Evolutionary conservation across 1,140 invertebrate genomes (phyloP), one percentile per base, ranked within the genome.

Genomic region (Drosophila pseudoobscura): DNA sequence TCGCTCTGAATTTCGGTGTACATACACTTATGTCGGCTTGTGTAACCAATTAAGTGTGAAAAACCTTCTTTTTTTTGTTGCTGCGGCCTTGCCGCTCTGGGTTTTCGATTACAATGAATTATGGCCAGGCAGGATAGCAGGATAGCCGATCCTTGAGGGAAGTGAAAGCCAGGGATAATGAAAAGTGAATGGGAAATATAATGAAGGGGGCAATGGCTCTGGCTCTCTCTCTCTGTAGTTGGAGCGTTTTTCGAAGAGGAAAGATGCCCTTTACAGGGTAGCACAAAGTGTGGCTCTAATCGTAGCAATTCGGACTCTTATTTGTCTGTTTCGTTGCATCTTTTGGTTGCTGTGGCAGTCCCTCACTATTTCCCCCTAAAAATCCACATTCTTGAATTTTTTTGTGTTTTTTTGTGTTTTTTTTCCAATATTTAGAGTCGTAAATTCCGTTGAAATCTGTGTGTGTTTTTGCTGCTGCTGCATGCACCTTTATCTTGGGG

Each of bases 21-120:
- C 35, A 24, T 41, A 13, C n/a, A 24, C 29, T 41, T 63, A 35
- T 50, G 17, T 57, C 17, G 41, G 46, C 65, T 52, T 69, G 69
- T 69, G 64, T 79, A 74, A 70, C 78, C 82, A 87, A 87, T 85
- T 85, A 85, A 82, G 82, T 85, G 82, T 88, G 82, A 85, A 85
- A 87, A 69, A 88, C 57, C 53, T 75, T 74, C 15, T 45, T 45
- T 50, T 17, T 17, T 17, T 17, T 17, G 17, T 17, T 1, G 0
- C 17, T 17, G 17, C 17, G 17, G 17, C 17, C 17, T 17, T 17
- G 17, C 17, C 17, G 17, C 17, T 53, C 47, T 29, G 29, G 72
- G 72, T 68, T 75, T 75, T 66, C 72, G 51, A 75, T 75, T 75
- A 75, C 72, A 75, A 68, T 75, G 72, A 75, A 75, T 68, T 60